Evolutionary conservation across 2,113 vertebrate species (phyloP).

Genomic region (Gnathonemus echidnorhynchus): DNA sequence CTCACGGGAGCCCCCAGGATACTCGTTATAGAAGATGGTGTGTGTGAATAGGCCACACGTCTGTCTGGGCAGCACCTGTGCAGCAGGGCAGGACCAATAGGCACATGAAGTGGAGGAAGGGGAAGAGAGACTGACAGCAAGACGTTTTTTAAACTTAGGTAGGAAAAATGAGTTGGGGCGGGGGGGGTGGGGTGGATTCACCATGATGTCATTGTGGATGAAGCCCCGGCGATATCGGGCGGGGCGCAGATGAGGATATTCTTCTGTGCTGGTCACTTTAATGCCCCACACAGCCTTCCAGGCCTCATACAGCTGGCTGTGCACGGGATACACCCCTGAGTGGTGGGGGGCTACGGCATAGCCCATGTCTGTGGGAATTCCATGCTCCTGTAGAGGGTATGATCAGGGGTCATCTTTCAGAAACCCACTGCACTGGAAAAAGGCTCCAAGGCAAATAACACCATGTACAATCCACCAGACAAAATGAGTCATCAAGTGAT

Average conservation of each 20-base stretch:
- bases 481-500: neutral
- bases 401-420: neutral
- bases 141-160: neutral
- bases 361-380: conserved; percentile 91
- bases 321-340: conserved; percentile 93
- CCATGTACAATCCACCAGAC: neutral
- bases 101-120: neutral
- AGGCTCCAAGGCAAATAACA: neutral
- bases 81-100: conserved; percentile 1
- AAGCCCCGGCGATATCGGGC: conserved; percentile 91
- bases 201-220: conserved; percentile 86
- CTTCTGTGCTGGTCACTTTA: conserved; percentile 94
- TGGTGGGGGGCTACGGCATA: conserved; percentile 95
- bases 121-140: neutral
- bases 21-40: conserved; percentile 97
- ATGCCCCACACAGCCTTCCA: conserved; percentile 94
- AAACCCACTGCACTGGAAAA: neutral
- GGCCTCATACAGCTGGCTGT: conserved; percentile 91
- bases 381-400: conserved; percentile 73
- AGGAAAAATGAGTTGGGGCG: neutral
- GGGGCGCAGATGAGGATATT: conserved; percentile 89
- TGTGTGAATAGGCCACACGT: conserved; percentile 96
- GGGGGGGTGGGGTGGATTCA: conserved; percentile 45
- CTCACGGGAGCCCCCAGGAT: conserved; percentile 90
- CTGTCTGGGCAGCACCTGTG: conserved; percentile 86